Evolutionary conservation across 2,888 invertebrate species (phyloP).

Genomic region (Cyaniris semiargus): DNA sequence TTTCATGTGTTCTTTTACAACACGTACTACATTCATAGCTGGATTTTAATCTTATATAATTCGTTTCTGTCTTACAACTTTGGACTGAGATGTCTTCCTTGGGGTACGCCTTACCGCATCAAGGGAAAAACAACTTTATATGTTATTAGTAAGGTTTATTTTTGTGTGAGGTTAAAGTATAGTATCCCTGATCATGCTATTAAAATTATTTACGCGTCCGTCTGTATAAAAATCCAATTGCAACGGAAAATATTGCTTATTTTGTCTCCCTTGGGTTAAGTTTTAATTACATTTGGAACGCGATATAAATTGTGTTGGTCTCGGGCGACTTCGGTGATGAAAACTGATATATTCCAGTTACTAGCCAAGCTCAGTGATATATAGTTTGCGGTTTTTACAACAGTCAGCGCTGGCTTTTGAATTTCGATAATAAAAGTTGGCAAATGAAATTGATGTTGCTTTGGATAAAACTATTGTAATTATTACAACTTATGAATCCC

Average conservation of each 20-base stretch:
- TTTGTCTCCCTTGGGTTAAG: conserved; percentile 11
- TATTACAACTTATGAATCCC: too few species aligned
- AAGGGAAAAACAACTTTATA: conserved; percentile 28
- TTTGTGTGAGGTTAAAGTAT: background rate
- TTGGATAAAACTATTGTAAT: background rate
- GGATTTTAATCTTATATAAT: conserved; percentile 9
- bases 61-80: conserved; percentile 10
- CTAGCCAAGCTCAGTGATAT: background rate
- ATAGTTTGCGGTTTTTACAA: background rate
- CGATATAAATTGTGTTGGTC: conserved; percentile 13
- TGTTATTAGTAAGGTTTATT: background rate
- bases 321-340: background rate
- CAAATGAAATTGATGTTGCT: background rate
- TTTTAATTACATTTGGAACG: conserved; percentile 19
- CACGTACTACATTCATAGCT: conserved; percentile 35
- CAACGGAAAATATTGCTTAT: conserved; percentile 15
- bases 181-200: conserved; percentile 7
- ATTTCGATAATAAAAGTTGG: conserved; percentile 1
- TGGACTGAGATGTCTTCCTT: background rate
- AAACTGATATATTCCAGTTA: conserved; percentile 17
- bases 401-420: background rate
- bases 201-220: conserved; percentile 27
- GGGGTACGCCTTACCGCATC: background rate
- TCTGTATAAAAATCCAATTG: conserved; percentile 24
- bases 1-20: conserved; percentile 31